Base-by-base conservation (phyloP, 2,888 invertebrate species). In the Drosophila demipolita region DNA sequence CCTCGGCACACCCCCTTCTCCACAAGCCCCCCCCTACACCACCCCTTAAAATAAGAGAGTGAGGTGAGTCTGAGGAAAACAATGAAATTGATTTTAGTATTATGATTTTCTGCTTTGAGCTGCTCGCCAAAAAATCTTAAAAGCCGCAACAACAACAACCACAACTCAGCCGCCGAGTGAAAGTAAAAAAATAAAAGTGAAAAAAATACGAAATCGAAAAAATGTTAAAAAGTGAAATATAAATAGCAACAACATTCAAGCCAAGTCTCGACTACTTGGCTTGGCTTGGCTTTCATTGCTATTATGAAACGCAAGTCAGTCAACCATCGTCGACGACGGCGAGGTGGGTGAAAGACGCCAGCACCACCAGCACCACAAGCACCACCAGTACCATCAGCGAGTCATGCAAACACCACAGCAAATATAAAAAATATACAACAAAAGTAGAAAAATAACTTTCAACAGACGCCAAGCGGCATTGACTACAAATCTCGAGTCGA, bases 271-370 rank as follows among this genome's bases (percentile, higher is more conserved):
- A 60, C 73, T 68, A 73, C 84, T 89, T 73, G 78, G 87, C 84
- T 89, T 84, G 45, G 45, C 36, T 36, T 88, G 78, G 89, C 90
- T 89, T 85, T 89, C 90, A 71, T 83, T 86, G 88, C 61, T 89
- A 88, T 85, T 85, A 85, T 88, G 85, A 85, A 85, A 85, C 88
- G 86, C 75, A 77, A 89, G 81, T 83, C 81, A 86, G 70, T 87
- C 86, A 85, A 85, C 70, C 88, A 64, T 23, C 45, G 45, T 45
- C 88, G 67, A 52, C 74, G 64, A 75, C 61, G 64, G 52, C 55
- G 20, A 33, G 67, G 45, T 17, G 45, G 42, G 35, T n/a, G 36
- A 36, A 49, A 49, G 29, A 48, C n/a, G 40, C 29, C 20, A 38
- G 52, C 29, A 66, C 52, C 61, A 71, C 54, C 17, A 32, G 8